These are phyloP conservation scores for Drosophila flavopinicola DNA, from an alignment of 2,888 invertebrate genomes.

Conservation along the genomic window DNA sequence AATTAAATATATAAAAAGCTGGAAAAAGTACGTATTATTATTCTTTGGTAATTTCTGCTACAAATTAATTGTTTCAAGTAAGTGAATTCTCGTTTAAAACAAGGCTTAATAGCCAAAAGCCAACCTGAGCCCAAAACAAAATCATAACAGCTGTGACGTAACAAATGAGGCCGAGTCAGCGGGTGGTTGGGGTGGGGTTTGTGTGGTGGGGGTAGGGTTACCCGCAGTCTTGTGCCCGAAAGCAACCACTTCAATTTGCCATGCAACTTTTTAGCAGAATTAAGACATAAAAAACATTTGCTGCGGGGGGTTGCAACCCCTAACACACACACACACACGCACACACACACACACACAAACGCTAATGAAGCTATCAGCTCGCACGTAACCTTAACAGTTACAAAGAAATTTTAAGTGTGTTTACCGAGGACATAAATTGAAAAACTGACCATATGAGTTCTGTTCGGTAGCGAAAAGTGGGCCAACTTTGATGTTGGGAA, in stretches of 20 bases:
- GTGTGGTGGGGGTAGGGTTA: too few species aligned
- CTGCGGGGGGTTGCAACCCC: slow-evolving; percentile 51
- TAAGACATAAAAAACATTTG: slow-evolving; percentile 69
- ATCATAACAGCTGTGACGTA: slow-evolving; percentile 75
- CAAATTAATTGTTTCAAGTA: slow-evolving; percentile 7
- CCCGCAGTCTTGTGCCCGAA: slow-evolving; percentile 24
- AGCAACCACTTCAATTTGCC: slow-evolving; percentile 70
- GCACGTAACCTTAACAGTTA: slow-evolving; percentile 56
- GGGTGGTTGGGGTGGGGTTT: too few species aligned
- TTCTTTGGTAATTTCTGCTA: neutral
- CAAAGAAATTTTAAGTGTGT: slow-evolving; percentile 60
- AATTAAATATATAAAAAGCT: too few species aligned
- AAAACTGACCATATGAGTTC: slow-evolving; percentile 68
- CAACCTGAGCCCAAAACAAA: slow-evolving; percentile 16
- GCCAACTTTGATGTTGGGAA: slow-evolving; percentile 49
- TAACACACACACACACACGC: too few species aligned
- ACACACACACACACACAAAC: too few species aligned
- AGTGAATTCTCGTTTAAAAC: slow-evolving; percentile 17
- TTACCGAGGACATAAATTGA: slow-evolving; percentile 54
- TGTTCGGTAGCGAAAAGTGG: slow-evolving; percentile 38
- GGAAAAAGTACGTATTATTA: too few species aligned
- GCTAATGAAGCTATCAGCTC: slow-evolving; percentile 70
- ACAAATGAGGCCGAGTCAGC: slow-evolving; percentile 64
- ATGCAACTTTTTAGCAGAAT: slow-evolving; percentile 55
- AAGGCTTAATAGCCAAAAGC: slow-evolving; percentile 1